Percentiles rank a stretch among this genome's conserved stretches.
Conservation (phyloP, 2,797 vertebrate genomes). For the Myotis pilosus region DNA sequence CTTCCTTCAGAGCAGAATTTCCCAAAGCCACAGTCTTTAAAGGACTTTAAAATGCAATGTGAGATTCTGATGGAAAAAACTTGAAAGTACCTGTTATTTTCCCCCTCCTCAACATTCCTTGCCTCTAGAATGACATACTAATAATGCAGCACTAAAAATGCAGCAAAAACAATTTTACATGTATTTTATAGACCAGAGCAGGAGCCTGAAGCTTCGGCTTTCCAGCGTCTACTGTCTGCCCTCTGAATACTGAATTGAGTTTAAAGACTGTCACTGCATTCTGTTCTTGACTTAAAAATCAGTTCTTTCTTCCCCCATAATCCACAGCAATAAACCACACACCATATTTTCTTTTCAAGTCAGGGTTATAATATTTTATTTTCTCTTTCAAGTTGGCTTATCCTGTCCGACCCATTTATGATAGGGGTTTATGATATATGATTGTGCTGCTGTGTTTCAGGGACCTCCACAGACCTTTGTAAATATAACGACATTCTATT, state of each 20-base stretch:
- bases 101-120: conserved; percentile 20
- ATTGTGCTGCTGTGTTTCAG: conserved; percentile 42
- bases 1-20: conserved; percentile 54
- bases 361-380: conserved; percentile 76
- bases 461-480: conserved; percentile 49
- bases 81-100: conserved; percentile 69
- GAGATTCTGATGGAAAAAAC: conserved; percentile 66
- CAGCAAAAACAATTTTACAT: conserved; percentile 67
- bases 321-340: conserved; percentile 72
- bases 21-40: conserved; percentile 54
- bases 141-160: conserved; percentile 61
- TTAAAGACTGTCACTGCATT: conserved; percentile 67
- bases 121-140: conserved; percentile 53
- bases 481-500: conserved; percentile 60
- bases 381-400: conserved; percentile 78
- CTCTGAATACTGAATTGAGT: conserved; percentile 54
- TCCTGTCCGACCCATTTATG: conserved; percentile 62
- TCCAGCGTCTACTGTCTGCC: conserved; percentile 58
- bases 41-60: conserved; percentile 71
- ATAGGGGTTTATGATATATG: conserved; percentile 51
- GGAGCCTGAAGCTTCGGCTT: conserved; percentile 63
- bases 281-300: conserved; percentile 69
- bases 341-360: conserved; percentile 74
- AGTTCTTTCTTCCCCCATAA: conserved; percentile 63
- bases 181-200: conserved; percentile 70